These are phyloP conservation scores for Tenodera sinensis DNA, from an alignment of 2,888 invertebrate species.

Conservation along the genomic window DNA sequence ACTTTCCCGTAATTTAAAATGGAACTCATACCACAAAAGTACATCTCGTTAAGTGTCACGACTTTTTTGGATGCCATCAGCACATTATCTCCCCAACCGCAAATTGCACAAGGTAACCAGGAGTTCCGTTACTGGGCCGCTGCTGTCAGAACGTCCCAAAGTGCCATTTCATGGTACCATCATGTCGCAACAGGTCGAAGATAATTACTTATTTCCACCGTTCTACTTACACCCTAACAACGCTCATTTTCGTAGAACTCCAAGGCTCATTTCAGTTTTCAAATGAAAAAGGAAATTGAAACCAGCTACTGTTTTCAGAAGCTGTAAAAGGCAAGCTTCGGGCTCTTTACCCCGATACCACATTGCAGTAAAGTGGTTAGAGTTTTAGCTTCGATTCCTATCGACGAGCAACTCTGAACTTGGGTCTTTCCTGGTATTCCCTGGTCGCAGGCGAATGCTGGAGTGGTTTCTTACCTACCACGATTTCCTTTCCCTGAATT, in stretches of 20 bases:
- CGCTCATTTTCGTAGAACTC: not conserved
- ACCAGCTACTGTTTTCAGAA: not conserved
- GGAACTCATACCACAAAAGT: not conserved
- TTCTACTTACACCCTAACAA: not conserved
- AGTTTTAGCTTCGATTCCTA: too few species aligned
- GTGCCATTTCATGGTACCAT: not conserved
- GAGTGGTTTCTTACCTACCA: too few species aligned
- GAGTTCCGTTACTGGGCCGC: not conserved
- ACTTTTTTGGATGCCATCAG: not conserved
- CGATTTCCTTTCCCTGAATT: too few species aligned
- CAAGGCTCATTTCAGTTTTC: not conserved
- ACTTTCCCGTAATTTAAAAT: not conserved
- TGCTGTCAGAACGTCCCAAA: not conserved
- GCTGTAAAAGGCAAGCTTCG: too few species aligned
- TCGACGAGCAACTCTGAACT: too few species aligned
- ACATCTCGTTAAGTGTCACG: not conserved
- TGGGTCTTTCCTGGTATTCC: too few species aligned
- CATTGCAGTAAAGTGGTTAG: too few species aligned
- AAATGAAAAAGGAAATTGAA: not conserved
- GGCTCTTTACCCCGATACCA: too few species aligned
- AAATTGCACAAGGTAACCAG: not conserved
- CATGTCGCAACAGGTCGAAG: not conserved
- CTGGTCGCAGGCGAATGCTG: too few species aligned
- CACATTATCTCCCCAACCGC: not conserved
- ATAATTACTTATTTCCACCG: not conserved